Evolutionary conservation across 2,888 invertebrate species (phyloP).

Genomic region (Magallana nippona): DNA sequence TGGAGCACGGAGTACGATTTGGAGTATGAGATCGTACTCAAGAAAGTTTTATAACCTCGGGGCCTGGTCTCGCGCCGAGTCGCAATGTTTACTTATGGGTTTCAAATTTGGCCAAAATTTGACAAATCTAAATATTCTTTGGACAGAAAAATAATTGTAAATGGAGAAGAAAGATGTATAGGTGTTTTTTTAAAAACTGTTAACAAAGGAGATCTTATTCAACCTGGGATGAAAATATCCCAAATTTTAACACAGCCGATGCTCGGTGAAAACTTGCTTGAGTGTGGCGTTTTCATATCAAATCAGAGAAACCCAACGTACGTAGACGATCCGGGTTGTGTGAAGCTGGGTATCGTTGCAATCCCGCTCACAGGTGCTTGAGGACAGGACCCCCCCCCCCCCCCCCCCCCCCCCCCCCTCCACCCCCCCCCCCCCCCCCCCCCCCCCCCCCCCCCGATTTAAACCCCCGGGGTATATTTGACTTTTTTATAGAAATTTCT

Average conservation of each 20-base stretch:
- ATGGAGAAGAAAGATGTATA: conserved; percentile 42
- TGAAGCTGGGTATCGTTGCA: conserved; percentile 43
- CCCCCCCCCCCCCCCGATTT: no score
- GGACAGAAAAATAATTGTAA: conserved; percentile 37
- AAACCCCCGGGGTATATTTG: no score
- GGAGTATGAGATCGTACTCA: no score
- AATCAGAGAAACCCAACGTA: conserved; percentile 39
- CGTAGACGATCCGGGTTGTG: conserved; percentile 44
- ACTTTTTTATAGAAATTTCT: no score
- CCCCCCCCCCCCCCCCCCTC: no score
- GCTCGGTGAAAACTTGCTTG: conserved; percentile 7
- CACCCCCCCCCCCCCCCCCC: no score
- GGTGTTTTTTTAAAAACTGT: conserved; percentile 44
- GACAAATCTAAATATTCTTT: conserved; percentile 39
- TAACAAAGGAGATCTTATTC: conserved; percentile 37
- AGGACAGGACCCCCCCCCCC: no score
- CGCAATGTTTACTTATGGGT: conserved; percentile 50
- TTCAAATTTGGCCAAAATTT: conserved; percentile 43
- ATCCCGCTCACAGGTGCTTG: conserved; percentile 44
- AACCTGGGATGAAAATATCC: conserved; percentile 31
- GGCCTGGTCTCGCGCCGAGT: conserved; percentile 50
- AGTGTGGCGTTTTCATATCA: conserved; percentile 45
- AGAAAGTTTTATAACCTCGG: no score
- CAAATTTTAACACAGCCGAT: conserved; percentile 30
- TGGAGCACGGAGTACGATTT: no score